Percentiles rank a stretch among this genome's conserved stretches.
phyloP scores from a whole-genome alignment of 2,797 vertebrate species.

The Monodelphis domestica region DNA sequence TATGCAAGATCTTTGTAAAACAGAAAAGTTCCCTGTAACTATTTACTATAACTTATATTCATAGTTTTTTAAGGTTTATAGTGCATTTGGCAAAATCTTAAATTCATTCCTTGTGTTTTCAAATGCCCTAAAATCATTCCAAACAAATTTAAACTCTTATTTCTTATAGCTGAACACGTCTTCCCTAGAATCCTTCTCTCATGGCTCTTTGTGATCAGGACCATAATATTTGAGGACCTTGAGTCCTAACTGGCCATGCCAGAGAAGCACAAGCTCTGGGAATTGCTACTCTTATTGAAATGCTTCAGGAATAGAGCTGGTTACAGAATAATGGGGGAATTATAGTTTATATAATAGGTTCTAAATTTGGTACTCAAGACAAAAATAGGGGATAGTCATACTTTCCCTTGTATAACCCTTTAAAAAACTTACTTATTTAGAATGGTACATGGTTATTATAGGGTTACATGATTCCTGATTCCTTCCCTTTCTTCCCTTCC shows the following conservation, averaged over 20 bases:
- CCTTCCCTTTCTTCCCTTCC: too few relatives aligned
- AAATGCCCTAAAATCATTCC: not conserved
- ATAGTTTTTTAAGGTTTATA: not conserved
- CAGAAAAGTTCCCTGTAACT: not conserved
- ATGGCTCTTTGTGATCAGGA: not conserved
- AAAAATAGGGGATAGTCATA: not conserved
- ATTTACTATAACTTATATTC: not conserved
- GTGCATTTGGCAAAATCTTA: not conserved
- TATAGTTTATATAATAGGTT: not conserved
- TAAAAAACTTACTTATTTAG: too few relatives aligned
- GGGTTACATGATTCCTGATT: too few relatives aligned
- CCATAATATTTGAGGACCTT: not conserved
- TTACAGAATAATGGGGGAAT: not conserved
- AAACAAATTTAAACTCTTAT: not conserved
- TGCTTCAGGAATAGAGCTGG: not conserved
- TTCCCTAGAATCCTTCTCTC: not conserved
- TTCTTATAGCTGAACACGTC: not conserved
- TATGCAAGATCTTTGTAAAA: not conserved
- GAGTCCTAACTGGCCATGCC: too few relatives aligned
- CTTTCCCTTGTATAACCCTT: not conserved
- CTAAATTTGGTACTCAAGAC: not conserved
- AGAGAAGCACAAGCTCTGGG: not conserved
- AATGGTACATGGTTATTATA: too few relatives aligned
- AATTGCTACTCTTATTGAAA: not conserved
- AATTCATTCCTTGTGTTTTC: not conserved